Evolutionary conservation across 2,888 invertebrate species (phyloP), one percentile per base, ranked within the genome.

Genomic region (Caenorhabditis sulstoni): DNA sequence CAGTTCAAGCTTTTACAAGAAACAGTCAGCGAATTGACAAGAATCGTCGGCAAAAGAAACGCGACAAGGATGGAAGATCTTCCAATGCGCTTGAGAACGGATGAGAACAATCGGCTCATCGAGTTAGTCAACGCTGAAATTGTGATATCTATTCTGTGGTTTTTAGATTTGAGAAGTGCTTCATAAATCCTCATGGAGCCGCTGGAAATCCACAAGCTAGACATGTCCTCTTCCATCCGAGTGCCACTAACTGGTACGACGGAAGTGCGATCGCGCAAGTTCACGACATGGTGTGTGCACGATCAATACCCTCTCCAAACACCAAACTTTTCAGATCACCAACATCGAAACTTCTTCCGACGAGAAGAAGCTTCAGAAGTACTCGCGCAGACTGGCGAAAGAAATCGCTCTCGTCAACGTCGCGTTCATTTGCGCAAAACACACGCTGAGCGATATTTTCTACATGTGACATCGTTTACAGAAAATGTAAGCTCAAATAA

Each of bases 161-260:
- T 50, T 76, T 61, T 41, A 78, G 78, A 61, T 80, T 92, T 49
- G 91, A 92, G 57, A 85, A 91, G 78, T 89, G 90, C 44, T 91
- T 92, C 79, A 88, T 91, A 7, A 90, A 91, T 61, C 90, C 90
- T 1, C 82, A 84, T 7, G 91, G 91, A 16, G 80, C 91, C 0
- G 90, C 91, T 8, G 89, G 84, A 4, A 81, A 89, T 52, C 88
- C 87, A 45, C 64, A 81, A 29, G 80, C 83, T 8, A 81, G 87
- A 22, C 87, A 89, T 77, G 85, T 91, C 0, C 81, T 91, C 14
- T 91, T 89, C 76, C 91, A 91, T 16, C 67, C 81, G 14, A 80
- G 81, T 52, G 70, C 77, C 47, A 74, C 79, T 9, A 79, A 88
- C 41, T 68, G 81, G 35, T 88, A 88, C 52, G 64, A 82, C 11